phyloP scores from a whole-genome alignment of 2,113 vertebrate species.

The Cricetomys ansorgei region DNA sequence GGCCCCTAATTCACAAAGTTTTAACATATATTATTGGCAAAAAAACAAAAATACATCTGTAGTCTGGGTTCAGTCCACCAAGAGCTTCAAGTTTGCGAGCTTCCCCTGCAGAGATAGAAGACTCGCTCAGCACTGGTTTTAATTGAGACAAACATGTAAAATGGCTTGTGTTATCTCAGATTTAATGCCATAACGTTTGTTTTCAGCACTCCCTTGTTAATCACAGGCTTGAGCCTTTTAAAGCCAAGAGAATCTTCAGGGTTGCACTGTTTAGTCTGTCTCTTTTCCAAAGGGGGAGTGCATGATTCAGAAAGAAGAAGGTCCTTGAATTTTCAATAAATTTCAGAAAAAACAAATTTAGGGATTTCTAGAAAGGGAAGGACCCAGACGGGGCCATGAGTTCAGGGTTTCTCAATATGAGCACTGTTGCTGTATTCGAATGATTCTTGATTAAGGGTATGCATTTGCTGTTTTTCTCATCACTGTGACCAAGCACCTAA shows the following conservation, averaged over 20 bases:
- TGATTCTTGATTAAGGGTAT: neutral
- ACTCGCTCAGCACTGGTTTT: constrained; percentile 17
- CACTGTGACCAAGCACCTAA: neutral
- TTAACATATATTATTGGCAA: constrained; percentile 35
- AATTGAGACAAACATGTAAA: constrained; percentile 62
- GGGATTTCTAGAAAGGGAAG: constrained; percentile 1
- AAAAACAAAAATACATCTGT: constrained; percentile 56
- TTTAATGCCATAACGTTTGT: constrained; percentile 66
- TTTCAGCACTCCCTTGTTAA: constrained; percentile 62
- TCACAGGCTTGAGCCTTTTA: constrained; percentile 54
- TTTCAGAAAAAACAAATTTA: neutral
- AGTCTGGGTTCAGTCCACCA: neutral
- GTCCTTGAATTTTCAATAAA: constrained; percentile 42
- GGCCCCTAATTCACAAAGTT: constrained; percentile 55
- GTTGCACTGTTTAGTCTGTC: constrained; percentile 51
- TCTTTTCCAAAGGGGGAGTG: constrained; percentile 42
- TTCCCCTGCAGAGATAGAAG: constrained; percentile 27
- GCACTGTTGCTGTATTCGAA: neutral
- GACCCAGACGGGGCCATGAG: neutral
- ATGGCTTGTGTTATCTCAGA: constrained; percentile 55
- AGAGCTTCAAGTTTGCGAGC: neutral
- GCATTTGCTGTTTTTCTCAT: neutral
- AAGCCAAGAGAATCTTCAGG: constrained; percentile 59
- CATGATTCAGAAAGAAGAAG: constrained; percentile 50
- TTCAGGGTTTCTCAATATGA: neutral